Percentiles rank a stretch among this genome's conserved stretches.
These are phyloP conservation scores for Noctua comes DNA, from an alignment of 2,888 invertebrate species.

Conservation along the genomic window DNA sequence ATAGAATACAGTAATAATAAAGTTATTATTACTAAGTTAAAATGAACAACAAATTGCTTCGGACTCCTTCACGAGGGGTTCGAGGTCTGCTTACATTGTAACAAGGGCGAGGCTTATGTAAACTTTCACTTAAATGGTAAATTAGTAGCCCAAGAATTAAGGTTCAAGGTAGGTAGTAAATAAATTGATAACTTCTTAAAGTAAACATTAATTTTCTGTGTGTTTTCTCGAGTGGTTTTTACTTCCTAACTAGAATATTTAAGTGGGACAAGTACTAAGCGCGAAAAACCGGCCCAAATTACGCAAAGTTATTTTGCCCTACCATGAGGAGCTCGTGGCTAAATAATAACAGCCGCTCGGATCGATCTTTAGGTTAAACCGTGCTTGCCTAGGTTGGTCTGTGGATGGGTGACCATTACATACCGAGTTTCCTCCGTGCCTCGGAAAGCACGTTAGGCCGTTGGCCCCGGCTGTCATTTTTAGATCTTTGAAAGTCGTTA, in stretches of 20 bases:
- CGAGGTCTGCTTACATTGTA: slow-evolving; percentile 43
- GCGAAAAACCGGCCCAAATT: background rate
- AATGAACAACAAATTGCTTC: slow-evolving; percentile 51
- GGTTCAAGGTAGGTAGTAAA: background rate
- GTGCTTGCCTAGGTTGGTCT: too few species aligned
- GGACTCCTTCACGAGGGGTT: slow-evolving; percentile 2
- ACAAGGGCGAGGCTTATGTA: slow-evolving; percentile 7
- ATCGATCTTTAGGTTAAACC: too few species aligned
- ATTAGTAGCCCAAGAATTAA: slow-evolving; percentile 6
- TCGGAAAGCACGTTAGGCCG: too few species aligned
- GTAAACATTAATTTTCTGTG: background rate
- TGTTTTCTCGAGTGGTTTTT: background rate
- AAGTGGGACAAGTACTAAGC: background rate
- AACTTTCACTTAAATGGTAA: slow-evolving; percentile 17
- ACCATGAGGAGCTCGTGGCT: too few species aligned
- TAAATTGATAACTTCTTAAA: slow-evolving; percentile 6
- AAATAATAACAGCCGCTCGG: too few species aligned
- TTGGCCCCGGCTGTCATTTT: too few species aligned
- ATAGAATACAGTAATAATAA: slow-evolving; percentile 8
- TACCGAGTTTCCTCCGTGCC: too few species aligned
- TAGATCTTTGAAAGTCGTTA: too few species aligned
- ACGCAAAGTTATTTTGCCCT: background rate
- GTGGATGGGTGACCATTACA: too few species aligned
- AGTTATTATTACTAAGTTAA: slow-evolving; percentile 48
- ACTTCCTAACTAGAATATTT: background rate